These are phyloP conservation scores for Pelobates fuscus DNA, from an alignment of 2,113 vertebrate genomes.

Conservation along the genomic window DNA sequence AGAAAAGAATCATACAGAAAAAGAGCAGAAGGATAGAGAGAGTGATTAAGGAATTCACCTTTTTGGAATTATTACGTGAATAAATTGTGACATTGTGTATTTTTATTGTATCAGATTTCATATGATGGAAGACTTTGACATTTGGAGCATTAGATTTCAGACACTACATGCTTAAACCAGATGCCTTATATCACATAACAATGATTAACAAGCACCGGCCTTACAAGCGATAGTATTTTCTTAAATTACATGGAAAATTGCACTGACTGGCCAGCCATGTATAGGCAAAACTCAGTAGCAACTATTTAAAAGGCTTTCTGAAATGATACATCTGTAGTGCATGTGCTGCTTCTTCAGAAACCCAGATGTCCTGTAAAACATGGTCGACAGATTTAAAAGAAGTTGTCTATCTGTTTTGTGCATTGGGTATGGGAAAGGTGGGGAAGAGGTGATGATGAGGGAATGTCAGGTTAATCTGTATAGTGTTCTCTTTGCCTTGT, in stretches of 20 bases:
- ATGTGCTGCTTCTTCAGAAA: constrained; percentile 11
- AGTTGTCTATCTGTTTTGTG: constrained; percentile 3
- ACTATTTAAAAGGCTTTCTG: background rate
- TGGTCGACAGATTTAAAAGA: constrained; percentile 6
- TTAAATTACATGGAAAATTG: background rate
- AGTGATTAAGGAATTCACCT: too few relatives aligned
- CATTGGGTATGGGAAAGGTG: too few relatives aligned
- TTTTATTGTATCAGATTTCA: too few relatives aligned
- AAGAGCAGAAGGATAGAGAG: too few relatives aligned
- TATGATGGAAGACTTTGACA: too few relatives aligned
- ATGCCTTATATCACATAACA: background rate
- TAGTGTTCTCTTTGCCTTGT: constrained; percentile 8
- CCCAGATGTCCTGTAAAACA: constrained; percentile 13
- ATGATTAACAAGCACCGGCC: background rate
- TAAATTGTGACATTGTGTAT: too few relatives aligned
- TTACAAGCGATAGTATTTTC: background rate
- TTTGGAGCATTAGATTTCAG: background rate
- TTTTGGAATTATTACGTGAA: too few relatives aligned
- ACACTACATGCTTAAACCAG: background rate
- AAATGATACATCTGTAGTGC: constrained; percentile 1
- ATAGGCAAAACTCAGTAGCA: constrained; percentile 1
- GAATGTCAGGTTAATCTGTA: constrained; percentile 39
- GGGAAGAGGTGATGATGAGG: background rate
- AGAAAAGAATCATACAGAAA: too few relatives aligned
- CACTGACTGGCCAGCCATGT: background rate